These are phyloP conservation scores for Pseudomyrmex pallidus DNA, from an alignment of 1,140 invertebrate genomes.

Conservation along the genomic window DNA sequence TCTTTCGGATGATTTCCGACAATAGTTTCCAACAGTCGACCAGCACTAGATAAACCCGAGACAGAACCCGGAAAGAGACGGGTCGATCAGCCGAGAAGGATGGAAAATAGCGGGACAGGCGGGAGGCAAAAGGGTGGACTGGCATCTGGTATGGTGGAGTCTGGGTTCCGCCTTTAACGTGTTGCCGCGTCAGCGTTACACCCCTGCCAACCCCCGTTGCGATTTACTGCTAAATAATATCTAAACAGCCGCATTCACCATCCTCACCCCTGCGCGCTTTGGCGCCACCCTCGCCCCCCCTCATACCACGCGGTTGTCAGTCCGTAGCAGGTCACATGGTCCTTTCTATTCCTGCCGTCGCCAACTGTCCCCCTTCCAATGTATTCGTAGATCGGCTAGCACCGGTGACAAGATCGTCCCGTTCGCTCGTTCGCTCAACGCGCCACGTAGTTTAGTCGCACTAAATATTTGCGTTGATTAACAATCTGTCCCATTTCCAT, in stretches of 20 bases:
- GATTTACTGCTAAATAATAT: constrained; percentile 84
- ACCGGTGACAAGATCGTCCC: constrained; percentile 24
- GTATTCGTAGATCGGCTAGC: constrained; percentile 37
- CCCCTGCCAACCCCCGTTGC: constrained; percentile 73
- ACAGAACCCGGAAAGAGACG: constrained; percentile 46
- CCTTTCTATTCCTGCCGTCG: constrained; percentile 32
- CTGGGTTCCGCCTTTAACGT: constrained; percentile 83
- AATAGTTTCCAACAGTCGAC: constrained; percentile 38
- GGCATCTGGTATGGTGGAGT: constrained; percentile 71
- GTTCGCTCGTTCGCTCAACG: constrained; percentile 37
- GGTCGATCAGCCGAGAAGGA: constrained; percentile 33
- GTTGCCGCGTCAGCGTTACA: constrained; percentile 83
- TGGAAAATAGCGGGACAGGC: constrained; percentile 43
- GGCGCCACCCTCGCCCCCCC: neutral
- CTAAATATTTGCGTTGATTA: constrained; percentile 78
- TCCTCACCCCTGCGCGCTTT: constrained; percentile 38
- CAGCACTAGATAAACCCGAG: constrained; percentile 45
- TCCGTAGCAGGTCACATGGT: constrained; percentile 13
- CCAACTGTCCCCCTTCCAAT: constrained; percentile 21
- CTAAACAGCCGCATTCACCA: constrained; percentile 76
- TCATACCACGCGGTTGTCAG: constrained; percentile 27
- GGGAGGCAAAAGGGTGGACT: constrained; percentile 51
- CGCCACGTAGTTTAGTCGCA: constrained; percentile 49
- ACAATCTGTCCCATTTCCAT: constrained; percentile 60
- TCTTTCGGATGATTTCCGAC: constrained; percentile 52